These are phyloP conservation scores for Microchirus variegatus DNA, from an alignment of 2,797 vertebrate genomes.

Conservation along the genomic window DNA sequence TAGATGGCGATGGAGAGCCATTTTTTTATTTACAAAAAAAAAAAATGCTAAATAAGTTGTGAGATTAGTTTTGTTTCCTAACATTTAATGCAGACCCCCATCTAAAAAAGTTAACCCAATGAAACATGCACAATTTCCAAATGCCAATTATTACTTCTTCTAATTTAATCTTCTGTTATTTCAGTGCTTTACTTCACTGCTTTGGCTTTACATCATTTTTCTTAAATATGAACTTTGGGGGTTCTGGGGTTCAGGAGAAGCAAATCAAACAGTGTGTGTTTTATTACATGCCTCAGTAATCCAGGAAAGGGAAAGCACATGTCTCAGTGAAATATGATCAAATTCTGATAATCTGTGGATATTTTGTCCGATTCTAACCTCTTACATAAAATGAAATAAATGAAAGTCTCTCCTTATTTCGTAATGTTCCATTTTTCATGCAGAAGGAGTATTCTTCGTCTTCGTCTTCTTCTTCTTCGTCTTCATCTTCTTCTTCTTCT, in stretches of 20 bases:
- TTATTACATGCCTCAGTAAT: slow-evolving; percentile 82
- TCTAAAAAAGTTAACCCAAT: too few species aligned
- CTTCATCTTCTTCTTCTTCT: slow-evolving; percentile 2
- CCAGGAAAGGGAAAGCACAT: slow-evolving; percentile 81
- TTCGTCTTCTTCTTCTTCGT: slow-evolving; percentile 26
- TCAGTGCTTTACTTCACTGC: slow-evolving; percentile 10
- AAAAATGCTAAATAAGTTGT: neutral
- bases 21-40: slow-evolving; percentile 5
- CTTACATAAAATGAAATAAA: slow-evolving; percentile 74
- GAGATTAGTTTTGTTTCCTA: neutral
- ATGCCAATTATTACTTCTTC: neutral
- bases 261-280: slow-evolving; percentile 75
- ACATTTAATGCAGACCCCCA: neutral
- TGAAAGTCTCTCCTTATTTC: slow-evolving; percentile 70
- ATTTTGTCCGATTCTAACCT: slow-evolving; percentile 70
- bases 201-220: slow-evolving; percentile 19
- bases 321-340: slow-evolving; percentile 77
- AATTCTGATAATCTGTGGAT: slow-evolving; percentile 79
- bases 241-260: slow-evolving; percentile 74
- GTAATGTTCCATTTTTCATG: slow-evolving; percentile 54
- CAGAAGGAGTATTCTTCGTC: slow-evolving; percentile 30
- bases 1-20: slow-evolving; percentile 4
- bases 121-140: too few species aligned
- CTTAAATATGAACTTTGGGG: slow-evolving; percentile 55
- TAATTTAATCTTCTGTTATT: neutral